Conservation (phyloP, 2,113 vertebrate species). For the Manacus vitellinus region DNA sequence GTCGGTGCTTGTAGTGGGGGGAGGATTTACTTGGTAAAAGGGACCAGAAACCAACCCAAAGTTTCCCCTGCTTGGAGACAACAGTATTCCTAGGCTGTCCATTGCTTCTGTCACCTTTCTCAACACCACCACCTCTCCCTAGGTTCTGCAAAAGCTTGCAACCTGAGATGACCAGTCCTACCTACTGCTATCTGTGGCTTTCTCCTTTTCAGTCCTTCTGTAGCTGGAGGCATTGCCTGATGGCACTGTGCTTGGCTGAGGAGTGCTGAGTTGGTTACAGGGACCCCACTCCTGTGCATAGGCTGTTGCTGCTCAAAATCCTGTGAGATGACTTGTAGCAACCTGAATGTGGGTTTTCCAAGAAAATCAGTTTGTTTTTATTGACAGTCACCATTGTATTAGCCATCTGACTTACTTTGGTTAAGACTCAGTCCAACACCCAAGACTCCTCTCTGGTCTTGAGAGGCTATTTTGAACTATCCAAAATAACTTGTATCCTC, state of each 20-base stretch:
- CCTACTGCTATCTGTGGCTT: background rate
- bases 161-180: background rate
- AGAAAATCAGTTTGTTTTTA: background rate
- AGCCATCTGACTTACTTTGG: background rate
- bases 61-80: background rate
- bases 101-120: background rate
- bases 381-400: background rate
- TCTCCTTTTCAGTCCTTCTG: background rate
- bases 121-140: background rate
- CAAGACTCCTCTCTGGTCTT: background rate
- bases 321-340: background rate
- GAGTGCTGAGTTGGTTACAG: background rate
- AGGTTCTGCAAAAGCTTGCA: background rate
- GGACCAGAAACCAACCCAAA: background rate
- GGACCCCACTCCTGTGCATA: background rate
- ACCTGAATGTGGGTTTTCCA: background rate
- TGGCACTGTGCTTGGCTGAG: background rate
- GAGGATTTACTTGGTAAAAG: background rate
- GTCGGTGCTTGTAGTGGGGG: background rate
- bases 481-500: background rate
- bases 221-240: background rate
- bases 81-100: background rate
- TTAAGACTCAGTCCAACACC: background rate
- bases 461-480: background rate
- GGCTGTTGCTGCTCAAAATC: background rate